Evolutionary conservation across 2,797 vertebrate genomes (phyloP), one percentile per base, ranked within the genome.

Genomic region (Clamator glandarius): DNA sequence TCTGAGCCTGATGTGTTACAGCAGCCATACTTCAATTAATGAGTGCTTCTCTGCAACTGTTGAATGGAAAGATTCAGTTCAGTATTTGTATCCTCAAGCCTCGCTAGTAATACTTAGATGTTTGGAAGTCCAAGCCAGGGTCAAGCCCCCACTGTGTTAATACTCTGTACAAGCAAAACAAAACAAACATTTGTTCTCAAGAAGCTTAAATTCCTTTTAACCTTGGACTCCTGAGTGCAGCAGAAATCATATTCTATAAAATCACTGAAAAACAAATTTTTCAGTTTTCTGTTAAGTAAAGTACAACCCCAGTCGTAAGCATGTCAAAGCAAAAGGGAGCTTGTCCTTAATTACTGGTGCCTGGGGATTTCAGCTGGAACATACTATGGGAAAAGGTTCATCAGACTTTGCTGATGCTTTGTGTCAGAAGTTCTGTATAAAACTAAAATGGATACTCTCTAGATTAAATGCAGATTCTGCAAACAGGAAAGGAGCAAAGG

Each of bases 191-290:
- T 84, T 72, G 35, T 46, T 91, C 78, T 87, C 42, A 66, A 59
- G 59, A 86, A 75, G 62, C 74, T 92, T 88, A 83, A 88, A 88
- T 87, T 88, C 35, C 66, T 72, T 48, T 87, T 66, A 63, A 84
- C 51, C 63, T 82, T 35, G 48, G 26, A 35, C 51, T 84, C 35
- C 15, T 28, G 28, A 82, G 59, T 48, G 42, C 31, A 79, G 24
- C 14, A 54, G 55, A 84, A 89, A 94, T 67, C 31, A 87, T 39
- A 33, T 82, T 55, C 48, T 48, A 36, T 63, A 87, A 92, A 82
- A 92, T 59, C 74, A 69, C 42, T 35, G 66, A 57, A 64, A 7
- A 7, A 1, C 13, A 90, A 63, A 39, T 51, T 87, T 90, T 66
- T 52, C 24, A 29, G n/a, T 48, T 55, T 68, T 29, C n/a, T 67